Evolutionary conservation across 2,888 invertebrate genomes (phyloP).

Genomic region (Tupiocoris notatus): DNA sequence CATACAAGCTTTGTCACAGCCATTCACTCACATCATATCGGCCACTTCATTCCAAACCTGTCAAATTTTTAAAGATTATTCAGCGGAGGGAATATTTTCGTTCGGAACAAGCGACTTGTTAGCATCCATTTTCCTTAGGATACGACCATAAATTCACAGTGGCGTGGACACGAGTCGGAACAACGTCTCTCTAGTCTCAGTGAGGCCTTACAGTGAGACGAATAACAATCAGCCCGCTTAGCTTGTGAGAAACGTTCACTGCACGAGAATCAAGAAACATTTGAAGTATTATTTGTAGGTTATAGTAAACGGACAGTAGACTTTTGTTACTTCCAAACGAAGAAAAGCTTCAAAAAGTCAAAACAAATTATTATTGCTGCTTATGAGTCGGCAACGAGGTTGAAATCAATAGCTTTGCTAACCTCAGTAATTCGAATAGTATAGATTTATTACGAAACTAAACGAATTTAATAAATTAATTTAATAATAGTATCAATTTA

Average conservation of each 20-base stretch:
- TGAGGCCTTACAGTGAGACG: background rate
- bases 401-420: no score
- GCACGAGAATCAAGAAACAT: background rate
- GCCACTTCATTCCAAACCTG: no score
- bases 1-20: no score
- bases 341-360: slow-evolving; percentile 6
- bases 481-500: no score
- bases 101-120: background rate
- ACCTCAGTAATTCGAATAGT: no score
- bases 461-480: no score
- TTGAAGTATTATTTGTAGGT: slow-evolving; percentile 15
- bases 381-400: no score
- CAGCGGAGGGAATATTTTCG: background rate
- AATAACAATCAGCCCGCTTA: background rate
- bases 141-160: background rate
- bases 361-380: no score
- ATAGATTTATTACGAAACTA: no score
- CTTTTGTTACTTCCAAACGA: background rate
- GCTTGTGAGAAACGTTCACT: background rate
- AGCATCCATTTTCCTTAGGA: background rate
- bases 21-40: no score
- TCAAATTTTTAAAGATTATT: no score
- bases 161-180: background rate
- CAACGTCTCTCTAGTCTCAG: background rate
- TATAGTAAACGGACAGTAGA: slow-evolving; percentile 9